phyloP scores from a whole-genome alignment of 2,888 invertebrate genomes.

The Lasioglossum oenotherae region DNA sequence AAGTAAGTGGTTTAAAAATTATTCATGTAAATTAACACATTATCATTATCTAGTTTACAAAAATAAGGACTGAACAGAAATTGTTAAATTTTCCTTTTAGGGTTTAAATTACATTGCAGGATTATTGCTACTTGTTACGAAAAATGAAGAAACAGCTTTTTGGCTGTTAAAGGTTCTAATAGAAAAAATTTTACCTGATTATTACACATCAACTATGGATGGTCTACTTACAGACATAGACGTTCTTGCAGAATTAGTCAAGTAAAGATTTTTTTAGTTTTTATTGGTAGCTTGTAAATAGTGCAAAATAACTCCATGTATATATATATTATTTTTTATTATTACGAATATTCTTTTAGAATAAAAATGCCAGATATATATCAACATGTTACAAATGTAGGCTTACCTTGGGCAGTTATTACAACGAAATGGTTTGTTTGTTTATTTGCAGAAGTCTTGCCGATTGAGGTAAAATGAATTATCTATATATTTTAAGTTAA shows the following conservation, averaged over 20 bases:
- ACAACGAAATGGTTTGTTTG: slow-evolving; percentile 98
- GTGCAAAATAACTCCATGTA: background rate
- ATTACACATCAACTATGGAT: slow-evolving; percentile 95
- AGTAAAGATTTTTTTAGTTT: slow-evolving; percentile 78
- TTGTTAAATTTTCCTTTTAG: slow-evolving; percentile 82
- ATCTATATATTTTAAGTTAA: slow-evolving; percentile 26
- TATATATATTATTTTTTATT: too few species aligned
- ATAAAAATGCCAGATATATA: slow-evolving; percentile 92
- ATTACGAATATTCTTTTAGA: slow-evolving; percentile 83
- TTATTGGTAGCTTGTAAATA: slow-evolving; percentile 10
- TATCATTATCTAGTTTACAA: background rate
- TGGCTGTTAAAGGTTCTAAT: slow-evolving; percentile 96
- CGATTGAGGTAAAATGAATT: slow-evolving; percentile 89
- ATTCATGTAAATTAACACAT: slow-evolving; percentile 15
- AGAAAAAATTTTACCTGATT: slow-evolving; percentile 93
- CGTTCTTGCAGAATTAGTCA: slow-evolving; percentile 93
- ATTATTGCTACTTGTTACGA: slow-evolving; percentile 92
- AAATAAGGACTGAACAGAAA: background rate
- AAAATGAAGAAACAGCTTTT: slow-evolving; percentile 95
- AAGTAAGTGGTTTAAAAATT: slow-evolving; percentile 82
- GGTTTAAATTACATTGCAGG: slow-evolving; percentile 97
- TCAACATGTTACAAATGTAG: slow-evolving; percentile 91
- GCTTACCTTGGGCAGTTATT: slow-evolving; percentile 95
- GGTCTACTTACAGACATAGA: slow-evolving; percentile 95
- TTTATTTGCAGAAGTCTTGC: slow-evolving; percentile 96